Evolutionary conservation across 1,140 invertebrate species (phyloP), one percentile per base, ranked within the genome.

Genomic region (Semibalanus balanoides): DNA sequence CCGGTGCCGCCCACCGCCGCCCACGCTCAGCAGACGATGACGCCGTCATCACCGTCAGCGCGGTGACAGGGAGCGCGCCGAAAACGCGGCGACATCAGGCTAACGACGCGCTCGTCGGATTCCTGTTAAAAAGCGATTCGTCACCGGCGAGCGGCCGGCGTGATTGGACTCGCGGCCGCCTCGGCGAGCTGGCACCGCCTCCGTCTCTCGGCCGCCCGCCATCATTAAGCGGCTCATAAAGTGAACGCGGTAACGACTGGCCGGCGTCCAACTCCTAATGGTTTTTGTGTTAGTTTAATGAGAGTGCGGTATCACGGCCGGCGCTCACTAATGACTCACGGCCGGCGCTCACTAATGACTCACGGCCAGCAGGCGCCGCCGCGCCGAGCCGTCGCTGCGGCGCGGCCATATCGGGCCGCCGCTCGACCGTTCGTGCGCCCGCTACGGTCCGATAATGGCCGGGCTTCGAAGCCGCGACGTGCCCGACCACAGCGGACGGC

Each of bases 211-310:
- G 35, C 35, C 5, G 5, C 17, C 51, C 11, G 51, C 51, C 51
- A 64, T 64, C 51, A 64, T 64, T 64, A 64, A 64, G 51, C 51
- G 51, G 11, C 51, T 64, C 51, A 64, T 64, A 64, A 64, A 64
- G 22, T 64, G 51, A 64, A 64, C 22, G n/a, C n/a, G 51, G 51
- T 64, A 64, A 64, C 51, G 51, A 64, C 51, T 64, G 51, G 51
- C 51, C 22, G 1, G 51, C 51, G 51, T 64, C 51, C 51, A 64
- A 64, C 51, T 64, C 11, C 51, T 64, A 64, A 64, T 64, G 51
- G 51, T 64, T 64, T 64, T 64, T 64, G 51, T 64, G 51, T 64
- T 64, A 64, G 51, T 64, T 64, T 64, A 64, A 64, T 64, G 51
- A 64, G 51, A 64, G 51, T 25, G 51, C 51, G 51, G 51, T 64